phyloP scores from a whole-genome alignment of 1,140 invertebrate genomes.

The Eulimnadia texana region DNA sequence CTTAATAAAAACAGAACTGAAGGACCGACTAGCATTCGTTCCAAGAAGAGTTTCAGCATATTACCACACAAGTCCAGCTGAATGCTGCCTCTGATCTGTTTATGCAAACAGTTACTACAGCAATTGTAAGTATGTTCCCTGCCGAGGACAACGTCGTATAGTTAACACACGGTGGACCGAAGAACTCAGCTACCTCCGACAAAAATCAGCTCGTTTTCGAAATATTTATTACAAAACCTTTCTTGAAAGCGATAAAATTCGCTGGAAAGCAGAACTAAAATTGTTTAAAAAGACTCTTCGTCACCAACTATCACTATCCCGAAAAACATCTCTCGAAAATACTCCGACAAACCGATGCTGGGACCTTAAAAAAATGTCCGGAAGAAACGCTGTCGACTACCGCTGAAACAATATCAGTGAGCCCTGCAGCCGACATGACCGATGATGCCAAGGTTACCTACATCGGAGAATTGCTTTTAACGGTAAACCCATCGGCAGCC shows the following conservation, averaged over 20 bases:
- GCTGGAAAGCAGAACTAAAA: neutral
- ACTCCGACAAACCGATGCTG: neutral
- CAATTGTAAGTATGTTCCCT: neutral
- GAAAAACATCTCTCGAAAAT: neutral
- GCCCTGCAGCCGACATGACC: no score
- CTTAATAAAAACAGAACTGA: neutral
- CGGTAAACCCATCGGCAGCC: neutral
- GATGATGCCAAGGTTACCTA: neutral
- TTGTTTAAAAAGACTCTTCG: neutral
- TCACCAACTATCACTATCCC: neutral
- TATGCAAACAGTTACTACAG: neutral
- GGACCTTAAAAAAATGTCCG: neutral
- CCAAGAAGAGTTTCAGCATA: neutral
- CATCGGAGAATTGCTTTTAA: neutral
- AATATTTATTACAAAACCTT: neutral
- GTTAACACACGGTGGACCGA: neutral
- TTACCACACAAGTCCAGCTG: neutral
- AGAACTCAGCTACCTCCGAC: neutral
- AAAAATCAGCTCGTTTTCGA: neutral
- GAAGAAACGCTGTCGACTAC: neutral
- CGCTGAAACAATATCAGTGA: neutral
- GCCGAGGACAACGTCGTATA: neutral
- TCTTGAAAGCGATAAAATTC: neutral
- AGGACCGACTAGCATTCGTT: no score
- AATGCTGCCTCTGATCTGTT: neutral